A percentile compares a stretch with the other conserved stretches of the same genome.
Evolutionary conservation across 1,140 invertebrate genomes (phyloP).

Genomic region (Trachymyrmex septentrionalis): DNA sequence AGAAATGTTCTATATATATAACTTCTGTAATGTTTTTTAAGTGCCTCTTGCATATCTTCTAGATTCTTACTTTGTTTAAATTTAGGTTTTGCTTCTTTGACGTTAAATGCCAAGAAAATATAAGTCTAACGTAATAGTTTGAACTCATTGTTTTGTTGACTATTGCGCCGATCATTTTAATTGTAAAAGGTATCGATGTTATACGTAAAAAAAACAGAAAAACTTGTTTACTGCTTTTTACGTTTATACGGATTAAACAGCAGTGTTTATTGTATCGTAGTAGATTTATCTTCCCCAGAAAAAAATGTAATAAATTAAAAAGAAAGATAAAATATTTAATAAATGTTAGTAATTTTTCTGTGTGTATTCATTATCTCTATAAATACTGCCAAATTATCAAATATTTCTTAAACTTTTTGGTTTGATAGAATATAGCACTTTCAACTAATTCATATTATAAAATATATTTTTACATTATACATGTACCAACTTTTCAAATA

Average conservation of each 20-base stretch:
- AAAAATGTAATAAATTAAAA: neutral
- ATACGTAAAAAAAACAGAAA: neutral
- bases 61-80: neutral
- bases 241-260: neutral
- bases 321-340: neutral
- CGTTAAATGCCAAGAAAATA: constrained; percentile 4
- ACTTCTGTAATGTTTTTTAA: neutral
- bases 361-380: neutral
- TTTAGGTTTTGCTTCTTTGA: neutral
- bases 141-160: neutral
- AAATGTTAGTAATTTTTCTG: neutral
- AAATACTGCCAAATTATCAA: no score
- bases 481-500: neutral
- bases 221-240: constrained; percentile 19
- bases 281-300: neutral
- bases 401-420: neutral
- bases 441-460: no score
- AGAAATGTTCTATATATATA: neutral
- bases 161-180: neutral
- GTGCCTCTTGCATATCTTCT: neutral
- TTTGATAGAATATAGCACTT: neutral
- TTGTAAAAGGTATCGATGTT: neutral
- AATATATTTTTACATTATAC: no score
- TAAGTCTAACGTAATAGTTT: neutral
- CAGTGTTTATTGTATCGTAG: neutral